A percentile compares a stretch with the other conserved stretches of the same genome.
These are phyloP conservation scores for Epinotia nisella DNA, from an alignment of 2,888 invertebrate species.

Conservation along the genomic window DNA sequence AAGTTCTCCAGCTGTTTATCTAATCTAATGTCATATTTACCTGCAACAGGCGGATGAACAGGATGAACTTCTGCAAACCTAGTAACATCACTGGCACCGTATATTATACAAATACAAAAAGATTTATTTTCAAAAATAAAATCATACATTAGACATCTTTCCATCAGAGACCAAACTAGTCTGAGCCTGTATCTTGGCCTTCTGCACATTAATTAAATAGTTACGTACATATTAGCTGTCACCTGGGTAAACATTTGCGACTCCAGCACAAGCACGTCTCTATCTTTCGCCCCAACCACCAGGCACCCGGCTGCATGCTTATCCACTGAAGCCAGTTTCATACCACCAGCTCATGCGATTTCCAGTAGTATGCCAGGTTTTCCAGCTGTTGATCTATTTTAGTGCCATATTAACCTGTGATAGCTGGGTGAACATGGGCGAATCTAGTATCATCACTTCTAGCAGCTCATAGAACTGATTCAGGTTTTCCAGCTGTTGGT, in stretches of 20 bases:
- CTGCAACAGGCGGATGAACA: conserved; percentile 81
- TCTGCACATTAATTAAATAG: too few species aligned
- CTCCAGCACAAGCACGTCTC: conserved; percentile 93
- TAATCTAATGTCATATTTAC: conserved; percentile 74
- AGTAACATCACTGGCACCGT: conserved; percentile 89
- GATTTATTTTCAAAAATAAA: too few species aligned
- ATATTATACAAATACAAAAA: too few species aligned
- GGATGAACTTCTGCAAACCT: conserved; percentile 96
- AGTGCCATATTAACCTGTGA: conserved; percentile 80
- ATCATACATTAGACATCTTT: too few species aligned
- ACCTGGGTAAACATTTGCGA: conserved; percentile 94
- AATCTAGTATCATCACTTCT: conserved; percentile 93
- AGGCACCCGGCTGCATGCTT: conserved; percentile 91
- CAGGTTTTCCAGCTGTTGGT: conserved; percentile 80
- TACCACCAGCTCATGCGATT: conserved; percentile 90
- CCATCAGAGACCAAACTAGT: too few species aligned
- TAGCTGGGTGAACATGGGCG: conserved; percentile 87
- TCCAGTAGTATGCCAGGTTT: conserved; percentile 79
- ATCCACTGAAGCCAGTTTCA: conserved; percentile 91
- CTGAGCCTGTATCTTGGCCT: too few species aligned
- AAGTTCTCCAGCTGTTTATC: conserved; percentile 78
- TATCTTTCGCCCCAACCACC: conserved; percentile 94
- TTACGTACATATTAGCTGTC: too few species aligned
- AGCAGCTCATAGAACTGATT: conserved; percentile 64
- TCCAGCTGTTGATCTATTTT: conserved; percentile 77